A percentile compares a stretch with the other conserved stretches of the same genome.
These are phyloP conservation scores for Eupithecia dodoneata DNA, from an alignment of 2,888 invertebrate species.

Conservation along the genomic window DNA sequence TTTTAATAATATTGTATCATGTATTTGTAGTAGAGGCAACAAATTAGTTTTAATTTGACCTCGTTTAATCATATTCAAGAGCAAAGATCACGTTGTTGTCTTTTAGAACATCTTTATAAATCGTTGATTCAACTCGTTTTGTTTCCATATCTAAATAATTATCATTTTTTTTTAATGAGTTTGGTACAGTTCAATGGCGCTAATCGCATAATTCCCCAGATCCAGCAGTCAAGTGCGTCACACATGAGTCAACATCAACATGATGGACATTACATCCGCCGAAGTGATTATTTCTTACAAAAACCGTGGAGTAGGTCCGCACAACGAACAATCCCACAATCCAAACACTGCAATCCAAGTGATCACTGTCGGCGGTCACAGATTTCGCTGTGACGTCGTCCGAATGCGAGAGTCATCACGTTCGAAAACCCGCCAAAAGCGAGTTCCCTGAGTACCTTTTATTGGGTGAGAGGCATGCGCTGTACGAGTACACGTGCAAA, in stretches of 20 bases:
- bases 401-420: conserved; percentile 73
- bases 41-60: conserved; percentile 17
- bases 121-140: conserved; percentile 1
- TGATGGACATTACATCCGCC: conserved; percentile 78
- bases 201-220: conserved; percentile 66
- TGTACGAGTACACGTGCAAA: conserved; percentile 59
- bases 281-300: conserved; percentile 74
- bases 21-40: neutral
- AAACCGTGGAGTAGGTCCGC: conserved; percentile 64
- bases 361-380: conserved; percentile 69
- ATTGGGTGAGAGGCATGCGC: conserved; percentile 50
- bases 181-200: conserved; percentile 36
- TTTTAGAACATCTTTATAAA: neutral
- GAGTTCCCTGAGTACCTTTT: conserved; percentile 68
- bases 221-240: conserved; percentile 81
- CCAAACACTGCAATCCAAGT: conserved; percentile 83
- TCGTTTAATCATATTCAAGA: conserved; percentile 23
- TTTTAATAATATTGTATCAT: neutral
- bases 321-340: conserved; percentile 71
- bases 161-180: neutral
- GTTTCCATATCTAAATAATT: conserved; percentile 7
- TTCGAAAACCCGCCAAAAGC: conserved; percentile 80
- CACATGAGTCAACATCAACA: conserved; percentile 82
- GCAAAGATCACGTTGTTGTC: conserved; percentile 13
- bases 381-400: conserved; percentile 72